Evolutionary conservation across 2,113 vertebrate species (phyloP).

Genomic region (Carollia perspicillata): DNA sequence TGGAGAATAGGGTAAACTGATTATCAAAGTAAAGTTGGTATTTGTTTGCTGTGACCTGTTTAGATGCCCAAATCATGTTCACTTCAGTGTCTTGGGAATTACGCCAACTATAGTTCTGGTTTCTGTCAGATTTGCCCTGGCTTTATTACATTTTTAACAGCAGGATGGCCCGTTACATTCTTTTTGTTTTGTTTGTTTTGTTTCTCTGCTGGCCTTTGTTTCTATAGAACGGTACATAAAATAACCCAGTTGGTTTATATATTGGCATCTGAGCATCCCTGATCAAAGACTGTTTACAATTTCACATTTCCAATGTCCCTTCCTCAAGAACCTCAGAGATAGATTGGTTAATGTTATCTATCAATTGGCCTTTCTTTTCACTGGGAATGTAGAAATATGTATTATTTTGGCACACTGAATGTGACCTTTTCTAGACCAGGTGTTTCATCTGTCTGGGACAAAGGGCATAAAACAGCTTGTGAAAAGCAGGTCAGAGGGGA

Average conservation of each 20-base stretch:
- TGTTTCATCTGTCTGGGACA: constrained; percentile 40
- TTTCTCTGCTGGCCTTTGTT: neutral
- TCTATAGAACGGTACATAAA: neutral
- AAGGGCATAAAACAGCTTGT: constrained; percentile 17
- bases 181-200: neutral
- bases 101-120: neutral
- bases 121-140: neutral
- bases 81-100: neutral
- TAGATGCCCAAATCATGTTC: neutral
- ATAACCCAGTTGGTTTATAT: neutral
- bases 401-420: constrained; percentile 51
- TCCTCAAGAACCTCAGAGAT: neutral
- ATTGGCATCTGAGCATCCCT: neutral
- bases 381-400: constrained; percentile 40
- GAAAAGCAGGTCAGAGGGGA: constrained; percentile 37
- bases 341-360: neutral
- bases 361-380: constrained; percentile 43
- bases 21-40: neutral
- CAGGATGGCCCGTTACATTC: neutral
- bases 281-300: constrained; percentile 1
- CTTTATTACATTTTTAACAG: neutral
- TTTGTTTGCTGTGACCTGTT: neutral
- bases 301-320: constrained; percentile 8
- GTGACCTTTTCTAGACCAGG: constrained; percentile 54
- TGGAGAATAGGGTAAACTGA: neutral